Percentiles rank a stretch among this genome's conserved stretches.
Conservation (phyloP, 1,140 invertebrate species). For the Nautilus pompilius region DNA sequence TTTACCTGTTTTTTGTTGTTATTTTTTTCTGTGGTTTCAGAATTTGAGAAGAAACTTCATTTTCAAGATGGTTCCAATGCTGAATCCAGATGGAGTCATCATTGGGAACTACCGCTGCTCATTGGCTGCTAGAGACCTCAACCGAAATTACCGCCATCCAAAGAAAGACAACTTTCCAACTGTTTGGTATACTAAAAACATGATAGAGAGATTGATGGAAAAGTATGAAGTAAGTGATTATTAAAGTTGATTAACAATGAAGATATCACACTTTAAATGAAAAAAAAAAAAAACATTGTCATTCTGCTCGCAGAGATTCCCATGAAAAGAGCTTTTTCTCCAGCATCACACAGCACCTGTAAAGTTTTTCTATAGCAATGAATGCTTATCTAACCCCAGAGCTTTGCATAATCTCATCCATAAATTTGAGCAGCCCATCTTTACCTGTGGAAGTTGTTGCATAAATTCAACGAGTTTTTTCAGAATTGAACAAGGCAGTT, state of each 20-base stretch:
- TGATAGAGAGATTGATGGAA: conserved; percentile 37
- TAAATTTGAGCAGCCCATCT: too few relatives aligned
- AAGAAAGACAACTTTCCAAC: conserved; percentile 49
- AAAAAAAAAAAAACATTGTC: background rate
- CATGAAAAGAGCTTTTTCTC: too few relatives aligned
- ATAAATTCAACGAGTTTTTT: too few relatives aligned
- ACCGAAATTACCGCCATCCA: conserved; percentile 52
- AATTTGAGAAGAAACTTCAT: conserved; percentile 56
- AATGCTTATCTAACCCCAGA: too few relatives aligned
- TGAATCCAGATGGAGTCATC: conserved; percentile 55
- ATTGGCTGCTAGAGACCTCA: conserved; percentile 48
- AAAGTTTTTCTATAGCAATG: too few relatives aligned
- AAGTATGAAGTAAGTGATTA: conserved; percentile 38
- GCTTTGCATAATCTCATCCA: too few relatives aligned
- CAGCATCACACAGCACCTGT: too few relatives aligned
- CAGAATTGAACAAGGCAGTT: too few relatives aligned
- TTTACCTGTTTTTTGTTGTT: background rate
- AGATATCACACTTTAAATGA: too few relatives aligned
- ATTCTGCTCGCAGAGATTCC: too few relatives aligned
- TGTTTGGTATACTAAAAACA: conserved; percentile 40
- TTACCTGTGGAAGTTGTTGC: too few relatives aligned
- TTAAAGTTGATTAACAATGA: conserved; percentile 9
- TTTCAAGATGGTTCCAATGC: conserved; percentile 67
- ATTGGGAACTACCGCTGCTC: conserved; percentile 56
- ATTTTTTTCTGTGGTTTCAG: conserved; percentile 18